phyloP scores from a whole-genome alignment of 2,888 invertebrate species.

The Phyto melanocephala region DNA sequence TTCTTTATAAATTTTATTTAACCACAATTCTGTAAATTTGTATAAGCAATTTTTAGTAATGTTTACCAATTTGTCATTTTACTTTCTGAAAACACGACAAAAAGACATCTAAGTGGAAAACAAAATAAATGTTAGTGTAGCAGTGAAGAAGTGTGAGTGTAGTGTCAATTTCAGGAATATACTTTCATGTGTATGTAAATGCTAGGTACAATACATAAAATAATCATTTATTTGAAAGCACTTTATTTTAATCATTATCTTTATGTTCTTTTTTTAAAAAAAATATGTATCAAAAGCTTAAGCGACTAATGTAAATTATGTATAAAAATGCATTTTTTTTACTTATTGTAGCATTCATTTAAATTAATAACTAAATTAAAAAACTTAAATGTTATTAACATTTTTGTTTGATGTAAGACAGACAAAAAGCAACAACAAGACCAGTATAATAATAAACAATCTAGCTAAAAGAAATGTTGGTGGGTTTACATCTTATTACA shows the following conservation, averaged over 20 bases:
- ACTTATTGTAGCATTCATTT: not conserved
- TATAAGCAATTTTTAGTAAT: no score
- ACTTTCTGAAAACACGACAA: no score
- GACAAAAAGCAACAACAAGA: not conserved
- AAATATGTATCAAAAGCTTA: not conserved
- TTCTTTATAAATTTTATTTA: no score
- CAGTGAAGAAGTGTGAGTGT: no score
- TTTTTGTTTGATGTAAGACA: slow-evolving; percentile 1
- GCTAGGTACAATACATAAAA: no score
- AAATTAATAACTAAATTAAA: not conserved
- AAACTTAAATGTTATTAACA: slow-evolving; percentile 23
- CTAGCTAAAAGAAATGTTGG: slow-evolving; percentile 16
- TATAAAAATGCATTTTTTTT: not conserved
- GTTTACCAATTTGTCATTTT: no score
- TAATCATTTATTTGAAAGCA: no score
- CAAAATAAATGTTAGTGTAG: no score
- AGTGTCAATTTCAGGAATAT: no score
- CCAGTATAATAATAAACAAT: not conserved
- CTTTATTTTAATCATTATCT: not conserved
- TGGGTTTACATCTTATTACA: not conserved
- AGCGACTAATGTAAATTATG: slow-evolving; percentile 6
- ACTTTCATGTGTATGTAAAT: no score
- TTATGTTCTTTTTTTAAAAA: slow-evolving; percentile 4
- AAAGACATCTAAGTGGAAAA: no score
- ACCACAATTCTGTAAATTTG: no score